Base-by-base conservation (phyloP, 2,113 vertebrate species). In the Garra rufa region DNA sequence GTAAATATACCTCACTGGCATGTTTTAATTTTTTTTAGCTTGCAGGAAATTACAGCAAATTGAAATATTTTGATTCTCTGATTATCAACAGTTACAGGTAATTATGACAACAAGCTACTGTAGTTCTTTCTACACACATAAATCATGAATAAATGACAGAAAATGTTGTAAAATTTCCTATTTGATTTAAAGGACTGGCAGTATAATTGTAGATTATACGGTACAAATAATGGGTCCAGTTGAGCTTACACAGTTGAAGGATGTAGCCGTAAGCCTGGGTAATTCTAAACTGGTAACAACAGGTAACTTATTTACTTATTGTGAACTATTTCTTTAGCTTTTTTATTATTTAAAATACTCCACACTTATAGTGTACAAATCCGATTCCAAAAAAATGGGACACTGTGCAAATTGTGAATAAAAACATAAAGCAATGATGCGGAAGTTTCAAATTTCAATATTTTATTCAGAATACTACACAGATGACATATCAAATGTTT, bases 181-280 rank as follows among this genome's bases (percentile, higher is more conserved):
- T 74, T 24, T 73, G 6, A n/a, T 52, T 59, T 61, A 61, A 41
- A 78, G 52, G 1, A 0, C 0, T 2, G 76, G 76, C 50, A 78
- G 76, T 43, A 11, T 78, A 30, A 14, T 61, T 0, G 50, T 3
- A 24, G 0, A 59, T 8, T 78, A 43, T 59, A 78, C 76, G 1
- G 34, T 78, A 10, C 5, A 24, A 1, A 0, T 59, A 7, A 55
- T 78, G 9, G 6, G 52, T 24, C 0, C 52, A 57, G 30, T 41
- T 9, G 2, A 0, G 0, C 0, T 34, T 30, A 0, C 0, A 13
- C 0, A 30, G 1, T 48, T 76, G 50, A 0, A 13, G 1, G 34
- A 11, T 0, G 8, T 11, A 52, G 0, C 9, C 8, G 1, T 0
- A 0, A 21, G 9, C 1, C 74, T 77, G 26, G 0, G 3, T 7